Base-by-base conservation (phyloP, 2,888 invertebrate genomes). In the Drosophila cracens region DNA sequence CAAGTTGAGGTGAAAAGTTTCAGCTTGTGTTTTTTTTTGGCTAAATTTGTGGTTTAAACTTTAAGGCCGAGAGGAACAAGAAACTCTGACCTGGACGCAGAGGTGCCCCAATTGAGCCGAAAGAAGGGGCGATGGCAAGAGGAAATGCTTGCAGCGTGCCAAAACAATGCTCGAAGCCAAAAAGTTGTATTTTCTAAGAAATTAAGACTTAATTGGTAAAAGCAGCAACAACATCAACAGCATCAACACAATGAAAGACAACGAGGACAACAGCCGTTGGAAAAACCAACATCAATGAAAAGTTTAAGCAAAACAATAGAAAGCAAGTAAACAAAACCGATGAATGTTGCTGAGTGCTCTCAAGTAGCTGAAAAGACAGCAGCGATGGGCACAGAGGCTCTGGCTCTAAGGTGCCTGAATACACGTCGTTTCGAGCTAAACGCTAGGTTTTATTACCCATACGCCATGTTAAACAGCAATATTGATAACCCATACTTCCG, bases 181-280 rank as follows among this genome's bases (percentile, higher is more conserved):
- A 87, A 87, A 87, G 89, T 89, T 87, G 85, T 87, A 89, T 87
- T 82, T 87, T 87, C 87, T 87, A 85, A 87, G 89, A 87, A 87
- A 87, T 87, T 87, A 87, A 87, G 87, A 87, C 87, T 87, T 87
- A 87, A 87, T 87, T 87, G 87, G 89, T 78, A 87, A 89, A 89
- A 89, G 76, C 81, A 83, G 72, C 88, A 87, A 70, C 79, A 86
- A 80, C 72, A 76, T 56, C 71, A 70, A 57, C 58, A 73, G 62
- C 69, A 60, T 16, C 63, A 57, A 11, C 59, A 76, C 70, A 76
- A 82, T 82, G 68, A 79, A 75, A 79, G 67, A 73, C 63, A 62
- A 53, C 21, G 69, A 67, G 68, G 64, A 81, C 74, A 77, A 69
- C 62, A 65, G 63, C 53, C 58, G 51, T 60, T 58, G 79, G 61